Percentiles rank a stretch among this genome's conserved stretches.
phyloP scores from a whole-genome alignment of 2,888 invertebrate genomes.

The Troides helena region DNA sequence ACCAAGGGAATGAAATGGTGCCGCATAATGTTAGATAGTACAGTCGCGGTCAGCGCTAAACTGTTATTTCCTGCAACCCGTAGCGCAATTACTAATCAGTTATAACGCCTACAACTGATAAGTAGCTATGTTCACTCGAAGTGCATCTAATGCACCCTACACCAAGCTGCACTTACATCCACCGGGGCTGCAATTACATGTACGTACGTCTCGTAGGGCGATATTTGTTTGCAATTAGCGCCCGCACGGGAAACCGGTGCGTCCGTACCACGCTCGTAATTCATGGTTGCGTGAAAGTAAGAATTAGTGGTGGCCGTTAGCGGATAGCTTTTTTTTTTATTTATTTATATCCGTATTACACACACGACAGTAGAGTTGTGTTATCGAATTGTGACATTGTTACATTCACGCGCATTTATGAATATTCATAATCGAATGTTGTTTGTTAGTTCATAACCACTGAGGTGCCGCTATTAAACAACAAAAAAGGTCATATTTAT shows the following conservation, averaged over 20 bases:
- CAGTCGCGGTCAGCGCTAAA: neutral
- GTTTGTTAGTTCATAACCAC: no score
- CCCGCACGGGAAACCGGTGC: slow-evolving; percentile 57
- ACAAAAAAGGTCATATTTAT: no score
- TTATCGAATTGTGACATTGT: slow-evolving; percentile 1
- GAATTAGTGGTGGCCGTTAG: slow-evolving; percentile 31
- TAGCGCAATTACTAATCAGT: slow-evolving; percentile 39
- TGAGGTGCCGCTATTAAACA: no score
- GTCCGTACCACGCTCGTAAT: slow-evolving; percentile 57
- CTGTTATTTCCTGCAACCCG: slow-evolving; percentile 4
- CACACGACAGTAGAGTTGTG: neutral
- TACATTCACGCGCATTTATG: neutral
- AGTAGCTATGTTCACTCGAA: slow-evolving; percentile 35
- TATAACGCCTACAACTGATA: slow-evolving; percentile 39
- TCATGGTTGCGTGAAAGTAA: slow-evolving; percentile 56
- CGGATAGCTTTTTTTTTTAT: slow-evolving; percentile 14
- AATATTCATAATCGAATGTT: neutral
- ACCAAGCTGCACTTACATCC: slow-evolving; percentile 33
- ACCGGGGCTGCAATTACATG: slow-evolving; percentile 53
- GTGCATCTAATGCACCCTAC: slow-evolving; percentile 21
- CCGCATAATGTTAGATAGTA: neutral
- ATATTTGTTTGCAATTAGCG: slow-evolving; percentile 70
- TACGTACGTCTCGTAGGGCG: slow-evolving; percentile 53
- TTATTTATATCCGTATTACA: slow-evolving; percentile 1
- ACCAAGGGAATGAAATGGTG: neutral